phyloP scores from a whole-genome alignment of 2,888 invertebrate genomes.

The Sycophila texana region DNA sequence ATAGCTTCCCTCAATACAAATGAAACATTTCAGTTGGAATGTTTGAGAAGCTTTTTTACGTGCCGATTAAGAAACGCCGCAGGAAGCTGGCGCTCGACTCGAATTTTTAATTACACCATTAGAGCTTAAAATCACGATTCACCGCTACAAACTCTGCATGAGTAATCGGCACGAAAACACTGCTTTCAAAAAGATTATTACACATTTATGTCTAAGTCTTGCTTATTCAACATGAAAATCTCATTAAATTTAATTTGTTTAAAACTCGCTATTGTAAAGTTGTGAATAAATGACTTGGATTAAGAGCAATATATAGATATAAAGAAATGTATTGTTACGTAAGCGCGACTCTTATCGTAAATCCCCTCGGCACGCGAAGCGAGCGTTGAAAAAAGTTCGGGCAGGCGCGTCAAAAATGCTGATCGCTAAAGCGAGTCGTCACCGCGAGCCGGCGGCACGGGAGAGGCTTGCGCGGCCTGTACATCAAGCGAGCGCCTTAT shows the following conservation, averaged over 20 bases:
- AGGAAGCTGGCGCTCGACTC: conserved; percentile 28
- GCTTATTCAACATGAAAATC: conserved; percentile 24
- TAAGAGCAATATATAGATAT: too few relatives aligned
- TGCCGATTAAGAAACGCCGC: conserved; percentile 40
- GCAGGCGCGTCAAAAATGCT: conserved; percentile 5
- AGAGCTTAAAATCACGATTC: conserved; percentile 43
- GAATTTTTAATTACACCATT: conserved; percentile 48
- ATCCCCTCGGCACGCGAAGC: neutral
- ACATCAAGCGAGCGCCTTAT: conserved; percentile 1
- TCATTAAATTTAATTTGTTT: neutral
- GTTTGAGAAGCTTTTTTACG: conserved; percentile 21
- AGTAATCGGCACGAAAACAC: conserved; percentile 46
- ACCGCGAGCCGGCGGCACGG: neutral
- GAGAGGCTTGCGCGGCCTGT: neutral
- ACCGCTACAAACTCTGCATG: conserved; percentile 39
- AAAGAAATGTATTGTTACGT: too few relatives aligned
- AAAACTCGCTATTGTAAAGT: too few relatives aligned
- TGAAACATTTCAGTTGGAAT: conserved; percentile 24
- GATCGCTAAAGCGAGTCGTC: conserved; percentile 10
- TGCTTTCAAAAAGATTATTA: conserved; percentile 47
- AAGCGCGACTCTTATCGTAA: too few relatives aligned
- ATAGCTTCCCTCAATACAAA: conserved; percentile 20
- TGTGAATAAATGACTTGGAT: too few relatives aligned
- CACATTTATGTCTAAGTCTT: conserved; percentile 11
- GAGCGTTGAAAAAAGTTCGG: neutral